Base-by-base conservation (phyloP, 2,888 invertebrate genomes). In the Carcina quercana region DNA sequence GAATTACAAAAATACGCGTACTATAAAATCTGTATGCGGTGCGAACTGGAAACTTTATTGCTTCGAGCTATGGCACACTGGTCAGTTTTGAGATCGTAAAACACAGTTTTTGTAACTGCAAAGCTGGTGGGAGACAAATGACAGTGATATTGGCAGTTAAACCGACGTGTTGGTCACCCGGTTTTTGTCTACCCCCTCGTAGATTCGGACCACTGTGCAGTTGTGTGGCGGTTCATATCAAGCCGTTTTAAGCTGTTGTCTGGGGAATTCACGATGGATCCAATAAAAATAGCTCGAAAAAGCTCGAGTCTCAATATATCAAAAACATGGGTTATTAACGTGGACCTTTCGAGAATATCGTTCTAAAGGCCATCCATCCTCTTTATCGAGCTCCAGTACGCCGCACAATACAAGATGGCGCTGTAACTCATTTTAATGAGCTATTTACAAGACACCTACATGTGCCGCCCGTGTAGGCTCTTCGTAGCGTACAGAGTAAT, bases 71-170 rank as follows among this genome's bases (percentile, higher is more conserved):
- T 5, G n/a, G 26, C 10, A 13, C 10, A 26, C 13, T 26, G 12
- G 20, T 8, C 19, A 11, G 12, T 28, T 28, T 15, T 13, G n/a
- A 7, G 11, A 19, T 8, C 12, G 19, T 8, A 28, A 28, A 19
- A 28, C 15, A 5, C 2, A 7, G 7, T 43, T 43, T 48, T 58
- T 54, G 57, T 50, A n/a, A 43, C 48, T 45, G 52, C 46, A 59
- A 57, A 60, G 58, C 63, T 53, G 54, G 50, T 50, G 48, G 50
- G 57, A 64, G 67, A 71, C 70, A 71, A 69, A 71, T 65, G 65
- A 61, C 66, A 59, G 55, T 59, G 68, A 67, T 70, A 69, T 71
- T 70, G 69, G 67, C 61, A 69, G 69, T 67, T 68, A 60, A 62
- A 64, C 58, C 60, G 56, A 59, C 50, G 53, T 51, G 53, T 43